Evolutionary conservation across 2,113 vertebrate genomes (phyloP).

Genomic region (Porphyrio hochstetteri): DNA sequence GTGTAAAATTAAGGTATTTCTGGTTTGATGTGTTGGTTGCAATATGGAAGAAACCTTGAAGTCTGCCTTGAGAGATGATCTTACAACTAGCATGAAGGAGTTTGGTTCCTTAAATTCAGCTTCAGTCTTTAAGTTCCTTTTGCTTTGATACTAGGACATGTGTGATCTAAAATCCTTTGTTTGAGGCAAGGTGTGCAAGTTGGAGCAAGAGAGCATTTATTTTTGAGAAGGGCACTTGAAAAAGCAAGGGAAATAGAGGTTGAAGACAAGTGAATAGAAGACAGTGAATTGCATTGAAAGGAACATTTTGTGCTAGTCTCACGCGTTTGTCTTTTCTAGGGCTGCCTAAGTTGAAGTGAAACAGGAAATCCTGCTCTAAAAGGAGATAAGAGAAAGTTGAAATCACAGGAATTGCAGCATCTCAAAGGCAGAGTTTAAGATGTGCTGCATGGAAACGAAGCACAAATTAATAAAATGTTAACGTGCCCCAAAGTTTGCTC

Average conservation of each 20-base stretch:
- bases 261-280: neutral
- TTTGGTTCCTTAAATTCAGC: neutral
- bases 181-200: neutral
- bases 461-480: neutral
- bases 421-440: neutral
- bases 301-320: neutral
- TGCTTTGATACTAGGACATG: neutral
- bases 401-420: neutral
- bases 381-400: neutral
- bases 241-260: neutral
- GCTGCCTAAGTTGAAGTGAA: neutral
- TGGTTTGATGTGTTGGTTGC: neutral
- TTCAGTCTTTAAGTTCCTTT: neutral
- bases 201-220: neutral
- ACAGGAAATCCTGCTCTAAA: neutral
- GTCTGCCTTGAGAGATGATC: neutral
- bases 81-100: neutral
- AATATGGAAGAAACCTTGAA: neutral
- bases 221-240: neutral
- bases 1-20: neutral
- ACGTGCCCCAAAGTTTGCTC: neutral
- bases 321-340: neutral
- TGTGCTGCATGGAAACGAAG: neutral
- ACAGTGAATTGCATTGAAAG: neutral
- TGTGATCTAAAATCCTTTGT: neutral